A percentile compares a stretch with the other conserved stretches of the same genome.
Conservation (phyloP, 2,113 vertebrate genomes). For the Pagrus major region DNA sequence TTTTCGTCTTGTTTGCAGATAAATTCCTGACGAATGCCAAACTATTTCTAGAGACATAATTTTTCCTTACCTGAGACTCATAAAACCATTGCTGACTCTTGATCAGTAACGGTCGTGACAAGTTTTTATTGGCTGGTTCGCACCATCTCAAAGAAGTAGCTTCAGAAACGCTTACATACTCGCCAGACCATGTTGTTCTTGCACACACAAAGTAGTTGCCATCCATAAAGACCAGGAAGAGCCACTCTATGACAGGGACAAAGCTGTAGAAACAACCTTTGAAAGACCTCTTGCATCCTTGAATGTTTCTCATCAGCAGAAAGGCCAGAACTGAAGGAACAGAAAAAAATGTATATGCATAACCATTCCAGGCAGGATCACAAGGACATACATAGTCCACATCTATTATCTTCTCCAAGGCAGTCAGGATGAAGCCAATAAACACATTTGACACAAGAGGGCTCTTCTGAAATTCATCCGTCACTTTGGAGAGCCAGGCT, state of each 20-base stretch:
- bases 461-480: background rate
- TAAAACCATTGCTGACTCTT: background rate
- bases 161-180: background rate
- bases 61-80: background rate
- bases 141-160: background rate
- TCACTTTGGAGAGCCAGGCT: background rate
- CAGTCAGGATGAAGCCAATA: conserved; percentile 58
- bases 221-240: background rate
- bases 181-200: background rate
- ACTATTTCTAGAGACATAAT: background rate
- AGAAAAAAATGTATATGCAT: conserved; percentile 54
- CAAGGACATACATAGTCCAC: conserved; percentile 67
- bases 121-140: background rate
- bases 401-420: conserved; percentile 67
- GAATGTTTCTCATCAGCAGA: background rate
- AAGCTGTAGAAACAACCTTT: background rate
- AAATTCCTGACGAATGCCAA: background rate
- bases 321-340: conserved; percentile 20
- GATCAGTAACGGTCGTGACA: background rate
- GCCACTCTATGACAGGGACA: background rate
- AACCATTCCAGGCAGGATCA: conserved; percentile 19
- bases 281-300: background rate
- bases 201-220: background rate
- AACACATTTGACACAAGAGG: conserved; percentile 57
- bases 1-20: no score